A percentile compares a stretch with the other conserved stretches of the same genome.
Conservation (phyloP, 2,113 vertebrate genomes). For the Dromiciops gliroides region DNA sequence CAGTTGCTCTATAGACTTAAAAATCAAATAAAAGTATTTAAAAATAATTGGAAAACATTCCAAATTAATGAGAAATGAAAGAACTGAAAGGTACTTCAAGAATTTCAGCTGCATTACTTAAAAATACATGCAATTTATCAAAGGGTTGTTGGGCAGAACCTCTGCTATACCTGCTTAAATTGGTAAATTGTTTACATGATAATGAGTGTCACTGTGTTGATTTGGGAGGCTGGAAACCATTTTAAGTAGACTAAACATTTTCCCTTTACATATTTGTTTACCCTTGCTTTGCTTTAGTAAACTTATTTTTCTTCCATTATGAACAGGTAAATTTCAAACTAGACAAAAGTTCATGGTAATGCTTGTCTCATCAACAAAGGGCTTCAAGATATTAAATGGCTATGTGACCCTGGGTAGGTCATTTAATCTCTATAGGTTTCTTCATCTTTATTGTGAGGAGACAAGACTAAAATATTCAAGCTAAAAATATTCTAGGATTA, state of each 20-base stretch:
- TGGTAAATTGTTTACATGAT: constrained; percentile 58
- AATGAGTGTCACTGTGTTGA: constrained; percentile 52
- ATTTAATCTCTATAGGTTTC: constrained; percentile 41
- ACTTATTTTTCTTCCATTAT: constrained; percentile 49
- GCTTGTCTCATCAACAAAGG: constrained; percentile 36
- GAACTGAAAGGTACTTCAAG: constrained; percentile 38
- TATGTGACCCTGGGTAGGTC: constrained; percentile 55
- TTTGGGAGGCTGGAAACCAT: constrained; percentile 61
- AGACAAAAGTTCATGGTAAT: constrained; percentile 31
- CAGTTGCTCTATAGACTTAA: neutral
- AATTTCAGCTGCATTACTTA: constrained; percentile 52
- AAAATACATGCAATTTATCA: neutral
- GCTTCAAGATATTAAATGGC: constrained; percentile 55
- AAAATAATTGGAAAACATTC: neutral
- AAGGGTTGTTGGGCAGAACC: constrained; percentile 31
- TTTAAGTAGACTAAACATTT: constrained; percentile 56
- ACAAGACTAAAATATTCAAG: neutral
- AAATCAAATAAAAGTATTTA: neutral
- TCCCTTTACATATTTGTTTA: constrained; percentile 54
- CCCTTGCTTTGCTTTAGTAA: constrained; percentile 43
- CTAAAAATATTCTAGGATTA: constrained; percentile 27
- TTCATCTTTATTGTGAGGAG: constrained; percentile 8
- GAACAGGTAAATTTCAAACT: constrained; percentile 30
- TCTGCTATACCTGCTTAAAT: constrained; percentile 60
- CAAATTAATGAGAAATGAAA: neutral